These are phyloP conservation scores for Meganola albula DNA, from an alignment of 2,888 invertebrate species.

Conservation along the genomic window DNA sequence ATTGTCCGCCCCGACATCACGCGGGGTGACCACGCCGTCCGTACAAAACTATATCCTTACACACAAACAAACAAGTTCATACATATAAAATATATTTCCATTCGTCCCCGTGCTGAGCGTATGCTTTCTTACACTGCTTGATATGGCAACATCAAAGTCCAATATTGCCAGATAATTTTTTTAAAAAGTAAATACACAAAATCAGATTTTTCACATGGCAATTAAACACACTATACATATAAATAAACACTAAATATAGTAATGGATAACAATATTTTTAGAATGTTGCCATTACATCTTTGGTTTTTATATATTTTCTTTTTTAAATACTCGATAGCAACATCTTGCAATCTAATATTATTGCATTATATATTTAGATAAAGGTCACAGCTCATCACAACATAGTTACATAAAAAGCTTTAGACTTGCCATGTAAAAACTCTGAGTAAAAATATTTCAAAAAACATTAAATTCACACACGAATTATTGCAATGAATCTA, in stretches of 20 bases:
- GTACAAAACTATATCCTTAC: conserved; percentile 32
- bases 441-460: conserved; percentile 16
- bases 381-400: neutral
- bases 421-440: conserved; percentile 28
- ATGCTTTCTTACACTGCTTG: conserved; percentile 15
- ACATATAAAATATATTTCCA: conserved; percentile 15
- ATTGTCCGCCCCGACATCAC: conserved; percentile 15
- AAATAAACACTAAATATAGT: conserved; percentile 9
- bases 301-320: conserved; percentile 17
- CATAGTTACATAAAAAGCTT: neutral
- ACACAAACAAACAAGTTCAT: conserved; percentile 24
- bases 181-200: conserved; percentile 19
- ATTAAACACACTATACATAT: conserved; percentile 10
- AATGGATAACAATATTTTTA: conserved; percentile 15
- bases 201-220: conserved; percentile 27
- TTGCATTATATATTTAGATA: conserved; percentile 2
- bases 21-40: conserved; percentile 23
- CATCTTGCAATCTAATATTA: neutral
- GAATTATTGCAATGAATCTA: conserved; percentile 31
- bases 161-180: conserved; percentile 19
- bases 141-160: conserved; percentile 19
- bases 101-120: conserved; percentile 50
- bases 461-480: conserved; percentile 23
- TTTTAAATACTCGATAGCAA: neutral
- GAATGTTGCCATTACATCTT: conserved; percentile 21